Evolutionary conservation across 2,888 invertebrate genomes (phyloP).

Genomic region (Euproctis similis): DNA sequence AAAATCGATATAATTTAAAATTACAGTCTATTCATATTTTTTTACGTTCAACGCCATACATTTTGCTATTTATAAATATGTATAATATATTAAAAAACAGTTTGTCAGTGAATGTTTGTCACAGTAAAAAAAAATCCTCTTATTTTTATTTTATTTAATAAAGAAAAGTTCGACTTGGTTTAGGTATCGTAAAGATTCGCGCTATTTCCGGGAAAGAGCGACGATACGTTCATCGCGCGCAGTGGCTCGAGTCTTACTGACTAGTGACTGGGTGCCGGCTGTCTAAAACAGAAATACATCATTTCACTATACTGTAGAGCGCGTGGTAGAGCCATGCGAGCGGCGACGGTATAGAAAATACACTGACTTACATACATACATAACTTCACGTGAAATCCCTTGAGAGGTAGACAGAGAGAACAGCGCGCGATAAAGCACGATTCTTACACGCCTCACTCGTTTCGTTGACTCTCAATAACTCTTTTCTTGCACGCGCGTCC

Average conservation of each 20-base stretch:
- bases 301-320: constrained; percentile 6
- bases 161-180: constrained; percentile 12
- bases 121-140: no score
- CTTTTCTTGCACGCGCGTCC: no score
- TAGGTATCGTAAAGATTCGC: constrained; percentile 37
- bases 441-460: no score
- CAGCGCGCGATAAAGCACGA: no score
- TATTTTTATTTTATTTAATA: neutral
- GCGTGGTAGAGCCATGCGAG: constrained; percentile 22
- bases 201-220: constrained; percentile 29
- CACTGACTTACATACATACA: no score
- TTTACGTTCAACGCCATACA: no score
- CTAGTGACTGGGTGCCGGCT: constrained; percentile 14
- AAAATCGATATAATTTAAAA: constrained; percentile 1
- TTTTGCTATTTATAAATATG: no score
- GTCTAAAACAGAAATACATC: constrained; percentile 7
- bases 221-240: constrained; percentile 38
- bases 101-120: no score
- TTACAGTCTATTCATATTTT: constrained; percentile 24
- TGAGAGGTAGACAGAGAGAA: no score
- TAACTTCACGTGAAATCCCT: no score
- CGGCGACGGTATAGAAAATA: constrained; percentile 31
- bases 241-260: constrained; percentile 46
- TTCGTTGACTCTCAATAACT: no score
- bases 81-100: no score